phyloP scores from a whole-genome alignment of 2,888 invertebrate species.

The Parnassius mnemosyne region DNA sequence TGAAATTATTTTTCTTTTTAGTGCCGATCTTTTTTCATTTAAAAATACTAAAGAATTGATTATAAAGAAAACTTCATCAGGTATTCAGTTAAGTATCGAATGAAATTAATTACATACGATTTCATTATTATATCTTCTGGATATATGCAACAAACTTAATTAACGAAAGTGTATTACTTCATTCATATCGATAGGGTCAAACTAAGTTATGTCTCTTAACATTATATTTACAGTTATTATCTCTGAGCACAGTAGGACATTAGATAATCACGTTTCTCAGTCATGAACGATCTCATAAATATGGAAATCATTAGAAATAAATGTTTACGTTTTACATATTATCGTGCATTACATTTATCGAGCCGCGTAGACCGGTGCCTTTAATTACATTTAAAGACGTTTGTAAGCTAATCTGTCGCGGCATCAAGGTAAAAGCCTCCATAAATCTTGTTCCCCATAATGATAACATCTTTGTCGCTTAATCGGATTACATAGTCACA shows the following conservation, averaged over 20 bases:
- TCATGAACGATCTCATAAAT: neutral
- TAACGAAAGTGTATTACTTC: too few relatives aligned
- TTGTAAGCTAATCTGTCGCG: conserved; percentile 16
- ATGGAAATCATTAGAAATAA: conserved; percentile 1
- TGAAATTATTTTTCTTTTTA: too few relatives aligned
- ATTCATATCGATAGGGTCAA: too few relatives aligned
- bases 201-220: too few relatives aligned
- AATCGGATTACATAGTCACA: conserved; percentile 2
- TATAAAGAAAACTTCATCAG: too few relatives aligned
- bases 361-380: conserved; percentile 1
- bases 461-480: conserved; percentile 6
- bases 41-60: too few relatives aligned
- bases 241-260: too few relatives aligned
- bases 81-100: too few relatives aligned
- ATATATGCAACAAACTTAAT: too few relatives aligned
- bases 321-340: conserved; percentile 14
- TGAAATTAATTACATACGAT: too few relatives aligned
- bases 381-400: conserved; percentile 21
- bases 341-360: conserved; percentile 12
- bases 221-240: neutral
- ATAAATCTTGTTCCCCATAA: conserved; percentile 7
- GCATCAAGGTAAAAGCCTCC: conserved; percentile 6
- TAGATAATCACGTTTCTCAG: neutral
- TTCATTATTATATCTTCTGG: too few relatives aligned
- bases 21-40: too few relatives aligned